These are phyloP conservation scores for Phymanthus crucifer DNA, from an alignment of 92 coral and sea anemone genomes.

Conservation along the genomic window DNA sequence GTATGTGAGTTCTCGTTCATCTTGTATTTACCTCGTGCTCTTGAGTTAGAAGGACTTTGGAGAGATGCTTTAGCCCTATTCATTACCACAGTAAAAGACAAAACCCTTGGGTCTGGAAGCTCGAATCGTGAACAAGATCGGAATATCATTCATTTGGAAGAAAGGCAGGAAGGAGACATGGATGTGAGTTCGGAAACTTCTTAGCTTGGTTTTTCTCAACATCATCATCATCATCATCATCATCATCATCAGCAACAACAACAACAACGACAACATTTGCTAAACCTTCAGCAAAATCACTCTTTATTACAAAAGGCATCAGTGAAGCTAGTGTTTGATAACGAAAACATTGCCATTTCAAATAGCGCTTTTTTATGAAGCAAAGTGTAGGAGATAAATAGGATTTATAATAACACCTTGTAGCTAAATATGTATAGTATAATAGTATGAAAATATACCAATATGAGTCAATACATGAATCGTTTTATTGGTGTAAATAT, in stretches of 20 bases:
- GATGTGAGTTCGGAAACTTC: too few species aligned
- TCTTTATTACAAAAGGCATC: neutral
- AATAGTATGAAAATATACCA: neutral
- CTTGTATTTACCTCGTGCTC: neutral
- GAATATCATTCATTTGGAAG: too few species aligned
- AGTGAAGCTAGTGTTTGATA: neutral
- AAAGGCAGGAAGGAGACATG: too few species aligned
- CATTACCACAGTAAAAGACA: too few species aligned
- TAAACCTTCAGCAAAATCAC: conserved; percentile 1
- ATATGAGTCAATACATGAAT: neutral
- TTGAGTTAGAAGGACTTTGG: neutral
- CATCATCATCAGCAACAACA: neutral
- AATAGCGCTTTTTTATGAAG: neutral
- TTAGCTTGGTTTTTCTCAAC: too few species aligned
- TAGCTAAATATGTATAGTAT: neutral
- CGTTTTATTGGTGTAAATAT: neutral
- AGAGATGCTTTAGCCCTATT: too few species aligned
- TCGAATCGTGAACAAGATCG: too few species aligned
- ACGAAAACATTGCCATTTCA: neutral
- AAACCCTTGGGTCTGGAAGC: too few species aligned
- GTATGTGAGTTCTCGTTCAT: neutral
- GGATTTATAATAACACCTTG: neutral
- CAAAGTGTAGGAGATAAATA: conserved; percentile 2
- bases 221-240: too few species aligned
- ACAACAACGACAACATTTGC: neutral